Evolutionary conservation across 2,888 invertebrate genomes (phyloP).

Genomic region (Formica aserva): DNA sequence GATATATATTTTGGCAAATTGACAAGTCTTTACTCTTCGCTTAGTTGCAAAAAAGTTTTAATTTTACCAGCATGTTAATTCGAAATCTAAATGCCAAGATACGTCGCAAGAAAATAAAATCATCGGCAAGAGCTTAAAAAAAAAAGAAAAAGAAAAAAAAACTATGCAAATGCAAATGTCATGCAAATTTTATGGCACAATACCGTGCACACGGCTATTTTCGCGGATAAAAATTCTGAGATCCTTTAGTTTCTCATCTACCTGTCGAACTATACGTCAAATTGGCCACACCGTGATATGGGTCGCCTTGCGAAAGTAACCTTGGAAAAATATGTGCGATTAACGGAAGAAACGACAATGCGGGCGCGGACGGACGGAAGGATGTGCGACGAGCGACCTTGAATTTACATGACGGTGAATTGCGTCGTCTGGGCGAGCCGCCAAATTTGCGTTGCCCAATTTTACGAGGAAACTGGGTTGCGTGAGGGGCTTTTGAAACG

Average conservation of each 20-base stretch:
- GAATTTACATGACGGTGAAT: slow-evolving; percentile 55
- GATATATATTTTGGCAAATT: not conserved
- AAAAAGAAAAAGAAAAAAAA: not conserved
- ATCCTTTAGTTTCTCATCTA: not conserved
- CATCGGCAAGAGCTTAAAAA: not conserved
- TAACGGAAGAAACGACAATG: slow-evolving; percentile 32
- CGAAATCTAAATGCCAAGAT: not conserved
- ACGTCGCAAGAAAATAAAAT: not conserved
- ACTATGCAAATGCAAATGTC: not conserved
- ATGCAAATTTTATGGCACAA: not conserved
- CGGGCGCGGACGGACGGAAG: slow-evolving; percentile 50
- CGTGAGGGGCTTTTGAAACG: slow-evolving; percentile 28
- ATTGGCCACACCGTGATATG: not conserved
- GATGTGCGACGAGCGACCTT: slow-evolving; percentile 53
- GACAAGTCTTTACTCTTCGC: not conserved
- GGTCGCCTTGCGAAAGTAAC: not conserved
- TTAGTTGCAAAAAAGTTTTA: not conserved
- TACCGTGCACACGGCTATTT: not conserved
- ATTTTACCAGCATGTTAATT: not conserved
- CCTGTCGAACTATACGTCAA: not conserved
- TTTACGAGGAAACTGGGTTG: slow-evolving; percentile 56
- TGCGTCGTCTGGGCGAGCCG: slow-evolving; percentile 52
- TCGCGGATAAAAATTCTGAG: not conserved
- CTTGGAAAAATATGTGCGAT: slow-evolving; percentile 27
- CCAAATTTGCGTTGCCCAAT: slow-evolving; percentile 70